Percentiles rank a stretch among this genome's conserved stretches.
Conservation (phyloP, 1,140 invertebrate genomes). For the Drosophila grimshawi region DNA sequence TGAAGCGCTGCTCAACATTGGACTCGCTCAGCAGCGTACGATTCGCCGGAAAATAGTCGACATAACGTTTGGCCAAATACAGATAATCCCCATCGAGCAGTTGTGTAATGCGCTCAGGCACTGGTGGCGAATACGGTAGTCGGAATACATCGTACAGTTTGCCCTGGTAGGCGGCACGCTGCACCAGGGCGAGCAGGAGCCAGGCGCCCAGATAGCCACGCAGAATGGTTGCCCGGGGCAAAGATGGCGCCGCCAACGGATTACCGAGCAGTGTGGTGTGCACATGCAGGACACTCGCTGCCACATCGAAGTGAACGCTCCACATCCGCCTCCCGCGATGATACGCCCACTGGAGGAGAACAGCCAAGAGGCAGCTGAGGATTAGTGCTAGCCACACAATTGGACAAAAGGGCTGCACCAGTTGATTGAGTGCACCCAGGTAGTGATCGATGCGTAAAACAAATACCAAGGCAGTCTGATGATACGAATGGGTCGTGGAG, state of each 20-base stretch:
- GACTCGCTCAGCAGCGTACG: constrained; percentile 25
- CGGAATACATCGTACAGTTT: constrained; percentile 67
- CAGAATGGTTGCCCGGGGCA: constrained; percentile 11
- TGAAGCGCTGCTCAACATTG: constrained; percentile 37
- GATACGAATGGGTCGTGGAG: constrained; percentile 49
- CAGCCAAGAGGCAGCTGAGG: constrained; percentile 20
- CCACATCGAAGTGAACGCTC: constrained; percentile 1
- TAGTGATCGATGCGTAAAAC: constrained; percentile 46
- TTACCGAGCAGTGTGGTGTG: constrained; percentile 61
- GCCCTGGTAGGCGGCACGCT: constrained; percentile 62
- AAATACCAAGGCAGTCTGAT: constrained; percentile 65
- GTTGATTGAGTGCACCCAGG: constrained; percentile 48
- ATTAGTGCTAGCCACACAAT: constrained; percentile 46
- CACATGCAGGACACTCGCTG: constrained; percentile 21
- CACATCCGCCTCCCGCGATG: neutral
- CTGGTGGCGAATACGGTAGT: constrained; percentile 18
- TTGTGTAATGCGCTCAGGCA: constrained; percentile 50
- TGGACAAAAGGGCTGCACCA: constrained; percentile 49
- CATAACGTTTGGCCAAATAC: constrained; percentile 44
- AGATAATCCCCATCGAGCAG: constrained; percentile 44
- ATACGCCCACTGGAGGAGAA: constrained; percentile 30
- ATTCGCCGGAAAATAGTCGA: constrained; percentile 54
- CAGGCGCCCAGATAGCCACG: constrained; percentile 37
- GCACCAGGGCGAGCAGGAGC: constrained; percentile 59
- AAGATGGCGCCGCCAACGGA: constrained; percentile 19